Evolutionary conservation across 2,888 invertebrate species (phyloP).

Genomic region (Syrphus vitripennis): DNA sequence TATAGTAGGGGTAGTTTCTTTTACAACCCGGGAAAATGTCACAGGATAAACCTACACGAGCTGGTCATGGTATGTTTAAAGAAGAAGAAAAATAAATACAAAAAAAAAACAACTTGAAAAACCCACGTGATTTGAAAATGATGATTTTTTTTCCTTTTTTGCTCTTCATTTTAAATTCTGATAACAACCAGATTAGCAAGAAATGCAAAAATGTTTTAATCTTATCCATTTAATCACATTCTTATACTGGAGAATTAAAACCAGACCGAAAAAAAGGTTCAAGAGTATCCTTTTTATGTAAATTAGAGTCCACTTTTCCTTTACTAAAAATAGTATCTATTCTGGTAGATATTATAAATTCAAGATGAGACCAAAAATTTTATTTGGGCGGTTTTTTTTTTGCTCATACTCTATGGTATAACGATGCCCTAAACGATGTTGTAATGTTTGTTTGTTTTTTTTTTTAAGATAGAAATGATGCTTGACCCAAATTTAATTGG

Average conservation of each 20-base stretch:
- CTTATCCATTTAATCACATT: not conserved
- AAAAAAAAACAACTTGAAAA: not conserved
- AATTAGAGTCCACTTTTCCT: not conserved
- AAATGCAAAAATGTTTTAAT: not conserved
- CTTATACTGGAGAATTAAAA: not conserved
- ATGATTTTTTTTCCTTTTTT: not conserved
- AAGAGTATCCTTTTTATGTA: not conserved
- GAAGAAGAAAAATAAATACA: not conserved
- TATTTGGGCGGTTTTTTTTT: conserved; percentile 1
- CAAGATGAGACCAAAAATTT: conserved; percentile 15
- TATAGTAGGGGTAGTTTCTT: conserved; percentile 7
- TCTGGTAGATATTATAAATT: not conserved
- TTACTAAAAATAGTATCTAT: conserved; percentile 2
- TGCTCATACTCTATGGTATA: not conserved
- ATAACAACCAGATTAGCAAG: not conserved
- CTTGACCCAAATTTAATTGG: conserved; percentile 28
- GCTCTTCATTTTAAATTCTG: not conserved
- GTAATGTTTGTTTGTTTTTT: conserved; percentile 1
- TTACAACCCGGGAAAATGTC: conserved; percentile 52
- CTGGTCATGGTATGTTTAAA: conserved; percentile 11
- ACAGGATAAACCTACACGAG: conserved; percentile 11
- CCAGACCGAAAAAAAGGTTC: not conserved
- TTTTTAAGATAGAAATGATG: not conserved
- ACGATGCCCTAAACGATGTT: conserved; percentile 6
- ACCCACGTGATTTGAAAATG: conserved; percentile 12